Evolutionary conservation across 1,140 invertebrate genomes (phyloP).

Genomic region (Pomacea maculata): DNA sequence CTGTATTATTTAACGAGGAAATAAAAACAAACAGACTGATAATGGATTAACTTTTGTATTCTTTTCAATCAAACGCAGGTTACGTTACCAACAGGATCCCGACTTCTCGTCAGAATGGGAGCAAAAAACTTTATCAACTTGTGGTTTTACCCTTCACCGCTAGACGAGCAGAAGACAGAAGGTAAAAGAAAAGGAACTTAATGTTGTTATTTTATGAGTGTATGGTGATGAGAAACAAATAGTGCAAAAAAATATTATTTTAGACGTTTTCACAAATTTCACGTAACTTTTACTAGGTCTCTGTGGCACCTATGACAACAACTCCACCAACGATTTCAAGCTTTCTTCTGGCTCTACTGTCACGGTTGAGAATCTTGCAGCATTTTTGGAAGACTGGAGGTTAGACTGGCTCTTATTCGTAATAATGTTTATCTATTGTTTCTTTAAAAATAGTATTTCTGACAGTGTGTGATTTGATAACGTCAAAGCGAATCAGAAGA

Average conservation of each 20-base stretch:
- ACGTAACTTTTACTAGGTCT: slow-evolving; percentile 30
- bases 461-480: too few species aligned
- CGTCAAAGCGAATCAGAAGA: too few species aligned
- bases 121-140: slow-evolving; percentile 43
- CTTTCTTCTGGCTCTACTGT: slow-evolving; percentile 1
- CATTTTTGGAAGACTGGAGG: slow-evolving; percentile 37
- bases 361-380: slow-evolving; percentile 12
- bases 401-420: slow-evolving; percentile 3
- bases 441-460: not conserved
- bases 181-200: slow-evolving; percentile 21
- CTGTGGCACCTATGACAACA: slow-evolving; percentile 41
- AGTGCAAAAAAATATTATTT: too few species aligned
- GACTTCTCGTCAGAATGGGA: slow-evolving; percentile 35
- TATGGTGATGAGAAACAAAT: too few species aligned
- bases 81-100: slow-evolving; percentile 46
- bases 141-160: slow-evolving; percentile 45
- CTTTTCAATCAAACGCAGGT: slow-evolving; percentile 32
- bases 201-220: too few species aligned
- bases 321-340: slow-evolving; percentile 30
- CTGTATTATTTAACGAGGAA: too few species aligned
- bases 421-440: too few species aligned
- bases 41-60: too few species aligned
- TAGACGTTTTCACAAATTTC: not conserved
- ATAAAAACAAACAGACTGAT: too few species aligned
- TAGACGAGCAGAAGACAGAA: slow-evolving; percentile 38